A percentile compares a stretch with the other conserved stretches of the same genome.
Evolutionary conservation across 2,888 invertebrate species (phyloP).

Genomic region (Leuctra nigra): DNA sequence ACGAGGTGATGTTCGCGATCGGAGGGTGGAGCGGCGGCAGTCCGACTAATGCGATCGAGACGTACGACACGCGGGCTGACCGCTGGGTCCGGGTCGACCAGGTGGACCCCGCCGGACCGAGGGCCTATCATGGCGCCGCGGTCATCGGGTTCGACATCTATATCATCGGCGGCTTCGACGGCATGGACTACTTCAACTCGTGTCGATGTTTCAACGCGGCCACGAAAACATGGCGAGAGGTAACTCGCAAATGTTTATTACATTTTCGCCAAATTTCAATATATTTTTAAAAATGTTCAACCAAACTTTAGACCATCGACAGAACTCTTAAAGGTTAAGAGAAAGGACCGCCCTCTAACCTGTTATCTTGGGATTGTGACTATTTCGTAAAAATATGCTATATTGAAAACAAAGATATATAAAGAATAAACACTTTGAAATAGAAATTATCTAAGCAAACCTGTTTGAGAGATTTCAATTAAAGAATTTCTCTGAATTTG

Average conservation of each 20-base stretch:
- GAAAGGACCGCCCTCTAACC: too few species aligned
- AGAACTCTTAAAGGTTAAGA: too few species aligned
- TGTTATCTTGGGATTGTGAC: too few species aligned
- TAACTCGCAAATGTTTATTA: neutral
- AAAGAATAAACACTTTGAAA: too few species aligned
- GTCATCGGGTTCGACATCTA: conserved; percentile 79
- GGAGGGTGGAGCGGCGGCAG: conserved; percentile 73
- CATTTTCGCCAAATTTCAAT: too few species aligned
- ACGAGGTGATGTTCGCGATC: conserved; percentile 80
- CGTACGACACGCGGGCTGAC: conserved; percentile 84
- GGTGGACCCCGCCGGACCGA: conserved; percentile 73
- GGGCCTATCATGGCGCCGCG: conserved; percentile 91
- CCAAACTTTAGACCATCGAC: too few species aligned
- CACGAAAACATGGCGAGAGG: conserved; percentile 75
- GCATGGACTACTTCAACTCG: conserved; percentile 80
- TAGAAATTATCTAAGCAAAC: too few species aligned
- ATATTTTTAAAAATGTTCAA: too few species aligned
- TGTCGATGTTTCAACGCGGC: conserved; percentile 84
- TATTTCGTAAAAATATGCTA: too few species aligned
- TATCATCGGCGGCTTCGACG: conserved; percentile 89
- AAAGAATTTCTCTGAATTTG: too few species aligned
- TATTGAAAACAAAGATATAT: too few species aligned
- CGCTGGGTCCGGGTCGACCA: conserved; percentile 78
- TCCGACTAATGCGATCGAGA: conserved; percentile 73
- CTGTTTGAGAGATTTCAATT: too few species aligned